Base-by-base conservation (phyloP, 2,797 vertebrate species). In the Ceryle rudis region DNA sequence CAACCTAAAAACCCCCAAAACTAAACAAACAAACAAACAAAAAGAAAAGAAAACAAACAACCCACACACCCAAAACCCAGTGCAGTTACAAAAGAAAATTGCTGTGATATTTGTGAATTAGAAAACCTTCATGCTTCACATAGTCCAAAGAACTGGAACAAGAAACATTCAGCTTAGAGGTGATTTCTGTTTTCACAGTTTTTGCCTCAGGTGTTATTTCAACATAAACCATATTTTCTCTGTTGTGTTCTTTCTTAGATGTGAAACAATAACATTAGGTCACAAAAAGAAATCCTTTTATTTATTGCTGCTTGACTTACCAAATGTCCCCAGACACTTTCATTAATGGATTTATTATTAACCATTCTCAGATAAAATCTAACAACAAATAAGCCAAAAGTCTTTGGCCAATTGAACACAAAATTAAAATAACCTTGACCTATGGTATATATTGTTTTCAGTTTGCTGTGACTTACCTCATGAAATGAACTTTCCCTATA, bases 341-440 rank as follows among this genome's bases (percentile, higher is more conserved):
- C 10, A 7, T 62, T 86, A 52, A 70, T 78, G 14, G 61, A 66
- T 89, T 82, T 94, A 35, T 95, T 89, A 83, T 85, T 89, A 90
- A 79, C 33, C 21, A 89, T 93, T 87, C 52, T 64, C 54, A 28
- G 62, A 81, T 62, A 78, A 93, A 95, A 85, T 75, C 47, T 71
- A 42, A 83, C 23, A 55, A 49, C 26, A 86, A 84, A 88, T 72
- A 73, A 91, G 11, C 28, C 1, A 78, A 86, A 92, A 61, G 72
- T 31, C 2, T 67, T 74, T 74, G 17, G 15, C 51, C 51, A 31
- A 19, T 71, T 86, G 41, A 83, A 81, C 28, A 49, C 17, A 64
- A 78, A 78, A 71, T 78, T 89, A 86, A 94, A 95, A 93, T 79
- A 91, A 87, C n/a, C 10, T 86, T 89, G 37, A 79, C 25, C 80